Base-by-base conservation (phyloP, 2,797 vertebrate species). In the Furcifer pardalis region DNA sequence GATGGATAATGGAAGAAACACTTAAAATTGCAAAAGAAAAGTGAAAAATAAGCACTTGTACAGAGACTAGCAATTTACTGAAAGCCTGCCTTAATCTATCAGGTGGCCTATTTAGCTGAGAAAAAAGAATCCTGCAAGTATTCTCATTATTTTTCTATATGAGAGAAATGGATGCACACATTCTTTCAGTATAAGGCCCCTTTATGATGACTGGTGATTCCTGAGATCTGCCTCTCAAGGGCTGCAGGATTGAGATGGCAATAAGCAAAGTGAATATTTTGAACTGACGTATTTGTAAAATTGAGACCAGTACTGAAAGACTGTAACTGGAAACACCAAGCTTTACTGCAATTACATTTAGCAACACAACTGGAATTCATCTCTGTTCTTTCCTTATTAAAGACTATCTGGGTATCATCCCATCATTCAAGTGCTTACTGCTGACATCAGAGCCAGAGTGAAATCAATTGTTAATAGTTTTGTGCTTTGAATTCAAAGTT, bases 401-500 rank as follows among this genome's bases (percentile, higher is more conserved):
- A 32, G 77, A 62, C 7, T 68, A 1, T 21, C 87, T 82, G 32
- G 78, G 30, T 9, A 5, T 69, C 32, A 12, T 32, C 17, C 30
- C 23, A 83, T n/a, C 56, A 65, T 88, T 88, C 86, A 93, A 93
- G 87, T 49, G 69, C 13, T 77, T 85, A n/a, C 6, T 42, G 17
- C 69, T 56, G 7, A 49, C 74, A 89, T 89, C 89, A 88, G 82
- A 90, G 84, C 4, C 30, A 83, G 46, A 90, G 32, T 84, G 71
- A 92, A 92, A 94, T 88, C 79, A 68, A 37, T 82, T 88, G 90
- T 93, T 92, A 90, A 93, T 91, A 91, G 87, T 59, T 84, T 91
- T 93, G 69, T 89, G 94, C 87, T 80, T 88, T 92, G 72, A 79
- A 94, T 90, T 93, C 91, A 90, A 91, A 92, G 80, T 90, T 95